A percentile compares a stretch with the other conserved stretches of the same genome.
phyloP scores from a whole-genome alignment of 2,888 invertebrate species.

The Zhengitettix transpicula region DNA sequence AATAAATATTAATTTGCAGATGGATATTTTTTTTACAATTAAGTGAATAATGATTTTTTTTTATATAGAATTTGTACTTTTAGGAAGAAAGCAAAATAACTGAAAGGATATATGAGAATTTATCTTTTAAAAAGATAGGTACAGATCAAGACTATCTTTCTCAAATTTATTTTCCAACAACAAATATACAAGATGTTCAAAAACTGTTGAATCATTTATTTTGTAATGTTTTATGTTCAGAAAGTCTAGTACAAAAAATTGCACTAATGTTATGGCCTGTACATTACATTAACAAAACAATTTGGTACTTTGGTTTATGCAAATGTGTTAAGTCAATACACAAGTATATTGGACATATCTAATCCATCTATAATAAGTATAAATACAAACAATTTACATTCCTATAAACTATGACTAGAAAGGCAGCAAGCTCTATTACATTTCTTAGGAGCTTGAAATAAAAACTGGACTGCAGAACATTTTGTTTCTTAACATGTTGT shows the following conservation, averaged over 20 bases:
- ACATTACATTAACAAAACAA: not conserved
- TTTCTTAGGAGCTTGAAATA: not conserved
- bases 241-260: not conserved
- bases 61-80: too few relatives aligned
- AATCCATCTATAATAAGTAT: not conserved
- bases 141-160: too few relatives aligned
- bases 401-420: not conserved
- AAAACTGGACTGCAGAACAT: not conserved
- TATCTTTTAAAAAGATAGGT: too few relatives aligned
- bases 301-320: not conserved
- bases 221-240: not conserved
- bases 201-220: too few relatives aligned
- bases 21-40: too few relatives aligned
- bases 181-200: too few relatives aligned
- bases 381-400: not conserved
- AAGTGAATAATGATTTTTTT: too few relatives aligned
- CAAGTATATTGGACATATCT: not conserved
- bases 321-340: not conserved
- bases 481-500: not conserved
- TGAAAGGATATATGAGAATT: too few relatives aligned
- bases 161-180: too few relatives aligned
- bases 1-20: too few relatives aligned
- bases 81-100: too few relatives aligned
- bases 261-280: not conserved
- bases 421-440: not conserved